Evolutionary conservation across 1,140 invertebrate genomes (phyloP), one percentile per base, ranked within the genome.

Genomic region (Condylostylus longicornis): DNA sequence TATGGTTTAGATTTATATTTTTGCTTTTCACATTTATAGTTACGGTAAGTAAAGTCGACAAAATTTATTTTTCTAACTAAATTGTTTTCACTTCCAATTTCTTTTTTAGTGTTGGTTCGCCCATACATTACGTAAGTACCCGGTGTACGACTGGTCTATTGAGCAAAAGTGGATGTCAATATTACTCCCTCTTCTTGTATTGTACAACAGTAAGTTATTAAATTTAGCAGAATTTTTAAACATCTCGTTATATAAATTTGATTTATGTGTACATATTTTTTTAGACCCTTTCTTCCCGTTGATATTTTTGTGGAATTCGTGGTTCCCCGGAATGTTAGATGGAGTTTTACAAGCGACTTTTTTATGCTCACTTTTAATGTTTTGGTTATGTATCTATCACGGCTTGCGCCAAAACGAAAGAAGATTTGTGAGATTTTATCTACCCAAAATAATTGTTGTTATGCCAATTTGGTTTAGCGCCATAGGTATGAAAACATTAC

Each of bases 161-260:
- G 93, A 98, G 64, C 91, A 98, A 54, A 91, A 88, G 63, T 97
- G 91, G 91, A 77, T 95, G 49, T 84, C 84, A 1, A 62, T 90
- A 17, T 66, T 97, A 18, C 65, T 97, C 41, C 87, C 89, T n/a
- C 61, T 93, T 2, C 66, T 96, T 2, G 67, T 96, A 35, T 67
- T 94, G 15, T 94, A 93, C 53, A 84, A 98, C 67, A 87, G 90
- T 95, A 68, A 72, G 71, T 65, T 23, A 25, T 6, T 32, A 2
- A 10, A 5, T n/a, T 30, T 2, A 6, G 7, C 8, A 8, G 5
- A 14, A 21, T 14, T 4, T 15, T 15, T 31, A 7, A 25, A n/a
- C 23, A 8, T 8, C 38, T 37, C 27, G 38, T 30, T 37, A 33
- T 31, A 22, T 13, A 42, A 20, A 18, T 8, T 6, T 33, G 1